A percentile compares a stretch with the other conserved stretches of the same genome.
Conservation (phyloP, 2,888 invertebrate species). For the Nematopogon swammerdamellus region DNA sequence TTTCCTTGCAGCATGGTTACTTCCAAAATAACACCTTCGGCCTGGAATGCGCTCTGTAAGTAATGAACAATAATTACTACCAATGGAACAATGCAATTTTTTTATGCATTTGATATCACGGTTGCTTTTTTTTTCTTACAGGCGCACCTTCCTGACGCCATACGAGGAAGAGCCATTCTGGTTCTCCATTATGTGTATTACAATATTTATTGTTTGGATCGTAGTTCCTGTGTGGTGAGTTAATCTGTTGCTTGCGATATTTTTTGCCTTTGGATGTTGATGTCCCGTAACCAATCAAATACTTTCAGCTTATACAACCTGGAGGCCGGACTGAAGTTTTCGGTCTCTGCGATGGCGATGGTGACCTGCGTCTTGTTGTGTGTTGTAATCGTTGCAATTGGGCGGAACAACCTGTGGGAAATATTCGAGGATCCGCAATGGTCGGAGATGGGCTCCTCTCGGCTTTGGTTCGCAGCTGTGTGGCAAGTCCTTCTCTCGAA, state of each 20-base stretch:
- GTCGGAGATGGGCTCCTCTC: not conserved
- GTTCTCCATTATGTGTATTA: constrained; percentile 47
- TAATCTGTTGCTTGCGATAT: constrained; percentile 7
- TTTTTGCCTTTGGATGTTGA: too few relatives aligned
- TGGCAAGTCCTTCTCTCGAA: not conserved
- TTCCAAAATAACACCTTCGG: not conserved
- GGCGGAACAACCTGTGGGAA: not conserved
- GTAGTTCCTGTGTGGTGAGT: constrained; percentile 62
- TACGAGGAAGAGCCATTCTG: not conserved
- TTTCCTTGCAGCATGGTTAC: not conserved
- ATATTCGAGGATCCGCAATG: not conserved
- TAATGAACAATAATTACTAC: too few relatives aligned
- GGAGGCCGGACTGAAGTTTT: not conserved
- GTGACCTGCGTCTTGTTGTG: not conserved
- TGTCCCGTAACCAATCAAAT: too few relatives aligned
- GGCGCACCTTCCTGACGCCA: not conserved
- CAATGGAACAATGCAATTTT: too few relatives aligned
- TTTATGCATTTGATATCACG: too few relatives aligned
- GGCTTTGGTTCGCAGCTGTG: not conserved
- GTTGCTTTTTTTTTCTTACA: not conserved
- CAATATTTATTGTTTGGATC: constrained; percentile 63
- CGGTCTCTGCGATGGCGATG: not conserved
- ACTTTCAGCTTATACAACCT: not conserved
- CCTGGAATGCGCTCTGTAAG: not conserved
- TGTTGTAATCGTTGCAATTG: not conserved